Evolutionary conservation across 2,797 vertebrate genomes (phyloP).

Genomic region (Bryconaethiops microstoma): DNA sequence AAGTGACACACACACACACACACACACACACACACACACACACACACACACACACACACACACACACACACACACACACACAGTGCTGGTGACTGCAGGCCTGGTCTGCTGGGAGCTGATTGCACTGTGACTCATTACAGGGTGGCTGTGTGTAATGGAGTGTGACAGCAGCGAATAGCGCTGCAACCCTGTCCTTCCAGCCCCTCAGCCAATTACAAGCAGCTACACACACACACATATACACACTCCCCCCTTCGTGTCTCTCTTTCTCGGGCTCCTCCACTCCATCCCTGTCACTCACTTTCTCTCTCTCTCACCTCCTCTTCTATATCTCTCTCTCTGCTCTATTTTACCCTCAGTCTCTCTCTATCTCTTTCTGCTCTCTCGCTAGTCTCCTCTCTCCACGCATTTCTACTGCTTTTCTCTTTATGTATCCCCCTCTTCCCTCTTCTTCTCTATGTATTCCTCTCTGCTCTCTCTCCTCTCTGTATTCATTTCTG

Average conservation of each 20-base stretch:
- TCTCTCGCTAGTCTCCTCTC: background rate
- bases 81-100: slow-evolving; percentile 65
- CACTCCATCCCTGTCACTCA: background rate
- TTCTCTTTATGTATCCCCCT: background rate
- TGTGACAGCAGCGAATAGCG: slow-evolving; percentile 92
- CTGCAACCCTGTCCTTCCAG: slow-evolving; percentile 84
- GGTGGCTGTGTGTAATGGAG: slow-evolving; percentile 91
- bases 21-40: slow-evolving; percentile 7
- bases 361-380: background rate
- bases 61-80: slow-evolving; percentile 15
- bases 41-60: slow-evolving; percentile 9
- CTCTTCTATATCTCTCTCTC: background rate
- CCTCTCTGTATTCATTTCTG: background rate
- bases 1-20: background rate
- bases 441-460: background rate
- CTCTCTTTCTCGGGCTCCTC: background rate
- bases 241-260: slow-evolving; percentile 59
- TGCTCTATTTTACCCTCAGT: background rate
- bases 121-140: slow-evolving; percentile 87
- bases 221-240: slow-evolving; percentile 66
- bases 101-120: slow-evolving; percentile 88
- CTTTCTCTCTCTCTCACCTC: background rate
- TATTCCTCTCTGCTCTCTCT: background rate
- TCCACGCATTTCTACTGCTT: no score
- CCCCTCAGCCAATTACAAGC: slow-evolving; percentile 93